Base-by-base conservation (phyloP, 1,140 invertebrate species). In the Micrasema minimum region DNA sequence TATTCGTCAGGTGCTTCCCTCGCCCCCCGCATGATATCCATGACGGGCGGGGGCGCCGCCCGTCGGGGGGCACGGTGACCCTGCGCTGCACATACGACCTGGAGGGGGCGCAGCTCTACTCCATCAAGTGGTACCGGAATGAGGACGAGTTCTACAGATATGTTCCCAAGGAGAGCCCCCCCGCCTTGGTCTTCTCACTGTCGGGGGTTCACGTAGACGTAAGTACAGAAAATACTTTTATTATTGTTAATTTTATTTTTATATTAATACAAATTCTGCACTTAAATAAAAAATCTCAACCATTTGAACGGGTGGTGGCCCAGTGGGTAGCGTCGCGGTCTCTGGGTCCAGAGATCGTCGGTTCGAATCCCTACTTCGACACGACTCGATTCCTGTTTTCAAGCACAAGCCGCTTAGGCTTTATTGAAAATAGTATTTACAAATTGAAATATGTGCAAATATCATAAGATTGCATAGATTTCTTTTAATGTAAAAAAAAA, bases 101-200 rank as follows among this genome's bases (percentile, higher is more conserved):
- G 69, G 91, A 93, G 81, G 88, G 88, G 12, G 90, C 89, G 10
- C 88, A 87, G 43, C 85, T 95, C 12, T 94, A 94, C 79, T 91
- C 92, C 0, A 89, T 95, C 72, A 91, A 94, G 81, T 95, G 93
- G 93, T 95, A 95, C 78, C 87, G 91, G 53, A 93, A 92, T 45
- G 87, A 86, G 75, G 86, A 88, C 18, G 92, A 94, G 76, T 93
- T 93, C 81, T 93, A 93, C 78, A 86, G 92, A 75, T 93, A 87
- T 77, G 90, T 91, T 2, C 91, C 92, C 0, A 91, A 88, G 64
- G 90, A 93, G 73, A 87, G 83, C 26, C 91, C 91, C 0, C 84
- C 88, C 0, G 91, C 88, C 6, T 93, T 92, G 78, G 88, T 89
- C 23, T 94, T 94, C 78, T 87, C 89, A 18, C 86, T 92, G 18